Percentiles rank a stretch among this genome's conserved stretches.
phyloP scores from a whole-genome alignment of 2,797 vertebrate genomes.

The Numenius phaeopus region DNA sequence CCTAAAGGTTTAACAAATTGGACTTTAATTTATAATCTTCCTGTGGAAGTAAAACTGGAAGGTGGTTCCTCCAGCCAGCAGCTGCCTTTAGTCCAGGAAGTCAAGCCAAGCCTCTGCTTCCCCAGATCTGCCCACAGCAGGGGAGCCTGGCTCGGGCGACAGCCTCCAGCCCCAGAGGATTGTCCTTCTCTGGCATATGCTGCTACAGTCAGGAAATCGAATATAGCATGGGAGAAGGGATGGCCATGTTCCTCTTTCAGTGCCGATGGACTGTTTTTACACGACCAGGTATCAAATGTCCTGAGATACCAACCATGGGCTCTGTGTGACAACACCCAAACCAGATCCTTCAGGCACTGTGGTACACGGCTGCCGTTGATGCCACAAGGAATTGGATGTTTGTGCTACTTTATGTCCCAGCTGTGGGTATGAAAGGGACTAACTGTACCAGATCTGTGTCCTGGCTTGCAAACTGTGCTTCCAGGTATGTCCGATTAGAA shows the following conservation, averaged over 20 bases:
- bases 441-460: background rate
- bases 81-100: background rate
- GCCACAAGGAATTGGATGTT: accelerated
- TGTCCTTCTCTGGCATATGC: background rate
- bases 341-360: background rate
- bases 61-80: slow-evolving; percentile 22
- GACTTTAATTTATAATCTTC: slow-evolving; percentile 35
- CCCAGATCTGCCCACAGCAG: background rate
- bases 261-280: background rate
- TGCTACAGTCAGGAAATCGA: background rate
- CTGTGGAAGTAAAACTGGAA: slow-evolving; percentile 40
- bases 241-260: background rate
- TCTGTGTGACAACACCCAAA: background rate
- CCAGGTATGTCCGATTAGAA: background rate
- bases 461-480: background rate
- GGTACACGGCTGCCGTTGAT: background rate
- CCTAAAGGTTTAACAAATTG: slow-evolving; percentile 48
- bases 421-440: background rate
- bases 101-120: background rate
- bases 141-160: background rate
- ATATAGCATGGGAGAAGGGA: background rate
- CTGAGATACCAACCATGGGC: background rate
- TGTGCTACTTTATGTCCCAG: background rate
- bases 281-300: background rate
- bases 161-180: background rate